Evolutionary conservation across 1,140 invertebrate genomes (phyloP), one percentile per base, ranked within the genome.

Genomic region (Daktulosphaira vitifoliae): DNA sequence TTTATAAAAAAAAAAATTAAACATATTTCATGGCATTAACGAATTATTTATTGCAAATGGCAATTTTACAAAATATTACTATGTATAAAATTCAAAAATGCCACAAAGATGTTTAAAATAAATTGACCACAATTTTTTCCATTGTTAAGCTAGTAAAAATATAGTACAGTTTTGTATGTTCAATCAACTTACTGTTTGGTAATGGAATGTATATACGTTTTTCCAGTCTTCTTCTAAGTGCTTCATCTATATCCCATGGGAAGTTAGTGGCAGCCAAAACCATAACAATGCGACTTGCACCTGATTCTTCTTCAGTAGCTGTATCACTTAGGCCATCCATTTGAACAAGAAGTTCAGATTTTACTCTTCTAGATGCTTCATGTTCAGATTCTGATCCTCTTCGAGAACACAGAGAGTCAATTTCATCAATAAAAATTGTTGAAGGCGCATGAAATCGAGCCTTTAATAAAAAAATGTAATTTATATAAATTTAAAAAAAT

Each of bases 381-480:
- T 99, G 96, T 76, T 99, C 97, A 18, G 90, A 92, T 73, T 97
- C 93, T 1, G 90, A 92, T 50, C 96, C 96, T 76, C 97, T 80
- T 69, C 91, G 83, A 1, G 94, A 97, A 76, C 96, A 98, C 51
- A 99, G 78, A 5, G 96, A 97, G 79, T 99, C 97, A 66, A 99
- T 99, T 82, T 99, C 97, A 78, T 99, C 97, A 66, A 99, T 96
- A 76, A 99, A 99, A 71, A 99, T 98, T 44, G 96, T 99, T 72
- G 92, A 95, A 15, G 97, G 97, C 54, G 97, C 95, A 81, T 99
- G 97, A 80, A 97, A 98, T 70, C 96, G 80, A 5, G 96, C 96
- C 90, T 92, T 75, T 25, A 78, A 76, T 66, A 26, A 69, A 64
- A 69, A 68, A 54, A 70, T 65, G 54, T 7, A 66, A 46, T 33